These are phyloP conservation scores for Cerastoderma edule DNA, from an alignment of 2,888 invertebrate species.

Conservation along the genomic window DNA sequence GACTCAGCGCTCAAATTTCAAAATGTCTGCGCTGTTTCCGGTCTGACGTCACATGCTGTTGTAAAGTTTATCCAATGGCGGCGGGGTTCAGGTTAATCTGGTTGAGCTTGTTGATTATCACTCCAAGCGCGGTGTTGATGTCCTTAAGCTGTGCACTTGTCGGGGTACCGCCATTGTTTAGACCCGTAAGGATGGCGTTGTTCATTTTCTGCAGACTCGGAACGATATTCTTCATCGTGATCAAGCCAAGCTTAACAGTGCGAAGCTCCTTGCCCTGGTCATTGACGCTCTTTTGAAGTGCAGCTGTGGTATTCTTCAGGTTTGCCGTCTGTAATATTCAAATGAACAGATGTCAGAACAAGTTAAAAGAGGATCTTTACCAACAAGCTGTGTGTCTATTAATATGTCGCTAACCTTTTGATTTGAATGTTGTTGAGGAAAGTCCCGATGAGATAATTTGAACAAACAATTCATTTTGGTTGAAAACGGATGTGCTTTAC, in stretches of 20 bases:
- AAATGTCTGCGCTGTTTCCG: background rate
- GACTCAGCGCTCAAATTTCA: too few species aligned
- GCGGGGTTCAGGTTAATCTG: background rate
- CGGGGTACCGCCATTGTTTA: conserved; percentile 14
- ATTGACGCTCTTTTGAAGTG: conserved; percentile 33
- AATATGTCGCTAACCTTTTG: too few species aligned
- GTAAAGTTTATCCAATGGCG: conserved; percentile 3
- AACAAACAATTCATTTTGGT: too few species aligned
- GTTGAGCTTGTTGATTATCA: conserved; percentile 12
- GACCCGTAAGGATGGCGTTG: conserved; percentile 36
- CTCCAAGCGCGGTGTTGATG: conserved; percentile 4
- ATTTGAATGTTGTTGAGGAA: too few species aligned
- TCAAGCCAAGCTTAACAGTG: conserved; percentile 34
- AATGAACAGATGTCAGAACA: too few species aligned
- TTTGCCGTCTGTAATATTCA: conserved; percentile 42
- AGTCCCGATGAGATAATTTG: too few species aligned
- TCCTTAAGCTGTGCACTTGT: conserved; percentile 27
- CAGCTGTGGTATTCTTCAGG: conserved; percentile 26
- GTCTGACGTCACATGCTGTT: background rate
- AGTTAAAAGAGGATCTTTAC: too few species aligned
- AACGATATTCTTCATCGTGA: conserved; percentile 44
- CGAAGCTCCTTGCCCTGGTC: conserved; percentile 37
- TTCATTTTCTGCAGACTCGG: conserved; percentile 54
- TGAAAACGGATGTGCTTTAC: too few species aligned
- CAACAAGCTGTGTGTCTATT: too few species aligned